Conservation (phyloP, 2,113 vertebrate genomes). For the Hypanus sabinus region DNA sequence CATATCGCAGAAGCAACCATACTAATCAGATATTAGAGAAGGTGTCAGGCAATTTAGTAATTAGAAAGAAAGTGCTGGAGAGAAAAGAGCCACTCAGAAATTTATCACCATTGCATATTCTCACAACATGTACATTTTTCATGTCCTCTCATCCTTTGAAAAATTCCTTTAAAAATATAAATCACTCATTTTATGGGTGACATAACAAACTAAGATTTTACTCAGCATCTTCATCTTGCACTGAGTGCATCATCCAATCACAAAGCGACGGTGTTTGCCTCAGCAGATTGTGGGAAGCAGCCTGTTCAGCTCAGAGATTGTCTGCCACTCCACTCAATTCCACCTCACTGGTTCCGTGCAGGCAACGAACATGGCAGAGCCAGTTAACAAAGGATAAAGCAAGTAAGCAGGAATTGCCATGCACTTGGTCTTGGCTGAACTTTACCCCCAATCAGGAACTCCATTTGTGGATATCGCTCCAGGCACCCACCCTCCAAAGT, state of each 20-base stretch:
- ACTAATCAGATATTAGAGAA: conserved; percentile 3
- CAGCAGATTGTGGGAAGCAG: neutral
- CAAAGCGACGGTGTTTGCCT: neutral
- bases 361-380: neutral
- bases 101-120: neutral
- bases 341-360: neutral
- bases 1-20: neutral
- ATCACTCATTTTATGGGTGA: conserved; percentile 19
- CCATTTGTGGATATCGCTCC: neutral
- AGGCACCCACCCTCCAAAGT: too few species aligned
- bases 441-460: neutral
- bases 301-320: neutral
- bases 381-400: too few species aligned
- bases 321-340: neutral
- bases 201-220: neutral
- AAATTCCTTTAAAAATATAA: neutral
- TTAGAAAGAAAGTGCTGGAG: neutral
- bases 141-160: conserved; percentile 14
- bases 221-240: conserved; percentile 6
- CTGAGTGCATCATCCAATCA: neutral
- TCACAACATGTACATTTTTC: neutral
- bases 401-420: neutral
- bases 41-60: conserved; percentile 14
- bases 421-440: neutral
- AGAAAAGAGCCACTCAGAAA: neutral